A percentile compares a stretch with the other conserved stretches of the same genome.
Conservation (phyloP, 2,113 vertebrate genomes). For the Hippocampus barbouri region DNA sequence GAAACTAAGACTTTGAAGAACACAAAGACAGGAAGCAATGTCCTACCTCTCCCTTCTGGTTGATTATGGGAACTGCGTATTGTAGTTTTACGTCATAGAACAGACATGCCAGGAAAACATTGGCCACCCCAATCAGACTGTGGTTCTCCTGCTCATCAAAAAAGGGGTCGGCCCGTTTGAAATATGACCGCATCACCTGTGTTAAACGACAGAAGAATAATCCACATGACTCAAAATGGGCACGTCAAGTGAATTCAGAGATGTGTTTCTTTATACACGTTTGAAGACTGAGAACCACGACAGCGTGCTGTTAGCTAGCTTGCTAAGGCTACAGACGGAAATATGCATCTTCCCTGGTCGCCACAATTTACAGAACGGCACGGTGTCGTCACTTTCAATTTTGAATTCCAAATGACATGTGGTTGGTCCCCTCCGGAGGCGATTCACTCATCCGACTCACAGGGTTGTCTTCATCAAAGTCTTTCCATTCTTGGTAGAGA, state of each 20-base stretch:
- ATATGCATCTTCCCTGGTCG: no score
- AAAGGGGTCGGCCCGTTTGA: conserved; percentile 88
- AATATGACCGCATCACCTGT: conserved; percentile 80
- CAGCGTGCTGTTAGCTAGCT: no score
- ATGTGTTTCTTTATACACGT: background rate
- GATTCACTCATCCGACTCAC: conserved; percentile 64
- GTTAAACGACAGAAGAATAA: conserved; percentile 36
- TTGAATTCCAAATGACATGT: background rate
- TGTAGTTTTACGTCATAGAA: conserved; percentile 93
- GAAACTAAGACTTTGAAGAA: background rate
- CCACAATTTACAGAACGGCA: no score
- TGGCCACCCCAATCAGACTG: conserved; percentile 94
- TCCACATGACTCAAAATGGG: background rate
- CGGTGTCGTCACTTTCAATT: background rate
- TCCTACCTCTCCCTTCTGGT: conserved; percentile 95
- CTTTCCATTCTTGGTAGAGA: conserved; percentile 94
- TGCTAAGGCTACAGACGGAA: no score
- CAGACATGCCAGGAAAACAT: conserved; percentile 94
- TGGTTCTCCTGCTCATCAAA: conserved; percentile 97
- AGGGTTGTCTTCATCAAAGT: conserved; percentile 84
- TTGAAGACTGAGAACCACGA: no score
- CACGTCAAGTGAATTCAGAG: background rate
- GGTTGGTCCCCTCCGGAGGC: background rate
- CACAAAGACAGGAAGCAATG: background rate
- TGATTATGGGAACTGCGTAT: conserved; percentile 97